Conservation (phyloP, 2,888 invertebrate genomes). For the Hipparchia sbordonii region DNA sequence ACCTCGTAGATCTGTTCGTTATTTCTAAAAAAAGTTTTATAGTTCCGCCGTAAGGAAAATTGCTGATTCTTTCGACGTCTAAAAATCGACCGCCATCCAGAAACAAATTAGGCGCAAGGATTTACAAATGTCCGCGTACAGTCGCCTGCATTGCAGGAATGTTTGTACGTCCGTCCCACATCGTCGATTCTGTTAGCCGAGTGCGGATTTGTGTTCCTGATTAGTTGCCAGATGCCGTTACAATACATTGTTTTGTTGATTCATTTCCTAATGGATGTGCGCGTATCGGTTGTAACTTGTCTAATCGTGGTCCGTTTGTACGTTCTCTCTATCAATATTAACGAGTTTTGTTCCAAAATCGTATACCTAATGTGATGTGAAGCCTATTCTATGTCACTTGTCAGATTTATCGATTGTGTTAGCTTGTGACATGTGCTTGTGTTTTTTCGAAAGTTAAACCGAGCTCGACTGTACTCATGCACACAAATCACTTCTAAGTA, state of each 20-base stretch:
- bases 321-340: neutral
- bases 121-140: constrained; percentile 34
- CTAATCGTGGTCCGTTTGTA: constrained; percentile 1
- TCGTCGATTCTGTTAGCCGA: constrained; percentile 32
- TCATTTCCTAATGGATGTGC: constrained; percentile 37
- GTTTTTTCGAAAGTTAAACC: no score
- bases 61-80: constrained; percentile 9
- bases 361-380: neutral
- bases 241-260: constrained; percentile 37
- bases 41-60: neutral
- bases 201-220: constrained; percentile 35
- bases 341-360: neutral
- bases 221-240: constrained; percentile 37
- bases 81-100: constrained; percentile 31
- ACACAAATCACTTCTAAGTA: no score
- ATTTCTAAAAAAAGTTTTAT: no score
- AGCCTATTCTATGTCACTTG: neutral
- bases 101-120: constrained; percentile 36
- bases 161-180: constrained; percentile 38
- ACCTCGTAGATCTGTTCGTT: no score
- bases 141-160: constrained; percentile 36
- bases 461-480: no score
- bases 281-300: neutral
- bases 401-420: neutral
- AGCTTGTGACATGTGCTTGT: no score